Base-by-base conservation (phyloP, 2,888 invertebrate species). In the Ctenicera cuprea region DNA sequence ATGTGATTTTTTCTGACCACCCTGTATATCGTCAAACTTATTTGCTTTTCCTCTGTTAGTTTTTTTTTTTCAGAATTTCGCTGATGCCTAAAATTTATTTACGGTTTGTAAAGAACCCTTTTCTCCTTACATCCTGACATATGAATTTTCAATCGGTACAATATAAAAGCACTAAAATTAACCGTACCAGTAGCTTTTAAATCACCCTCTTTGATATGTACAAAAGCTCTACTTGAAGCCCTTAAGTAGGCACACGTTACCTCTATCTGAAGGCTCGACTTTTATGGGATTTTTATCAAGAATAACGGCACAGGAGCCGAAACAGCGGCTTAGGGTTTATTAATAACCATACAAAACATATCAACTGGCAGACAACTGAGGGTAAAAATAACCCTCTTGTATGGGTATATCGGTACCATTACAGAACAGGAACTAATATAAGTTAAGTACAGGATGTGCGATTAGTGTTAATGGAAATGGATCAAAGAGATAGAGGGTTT, bases 381-480 rank as follows among this genome's bases (percentile, higher is more conserved):
- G 64, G 64, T 52, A 65, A 65, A 65, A 65, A 65, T 65, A 65
- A 65, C 64, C 64, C 64, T 65, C 64, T 65, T 65, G 33, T 14
- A 48, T 18, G 43, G 18, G 12, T 26, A 48, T 18, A 26, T n/a
- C 11, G 50, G 30, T 38, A 64, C 45, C 63, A 48, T 64, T 64
- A 64, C 45, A 48, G 45, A 48, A 33, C 48, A 26, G 48, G 48
- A 64, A 64, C 63, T 64, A 38, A 59, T 59, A 59, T 59, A 54
- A 62, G 62, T 64, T 59, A 54, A 62, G 62, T 64, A 64, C 63
- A 64, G 63, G 63, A 64, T 64, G 48, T 64, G 43, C 48, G 48
- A 48, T 48, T 64, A 65, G 64, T 37, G 33, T 33, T 65, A 65
- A 65, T 65, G 64, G 64, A 63, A 12, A 11, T 2, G 14, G 43